phyloP scores from a whole-genome alignment of 2,888 invertebrate species.

The Trichopoda pennipes region DNA sequence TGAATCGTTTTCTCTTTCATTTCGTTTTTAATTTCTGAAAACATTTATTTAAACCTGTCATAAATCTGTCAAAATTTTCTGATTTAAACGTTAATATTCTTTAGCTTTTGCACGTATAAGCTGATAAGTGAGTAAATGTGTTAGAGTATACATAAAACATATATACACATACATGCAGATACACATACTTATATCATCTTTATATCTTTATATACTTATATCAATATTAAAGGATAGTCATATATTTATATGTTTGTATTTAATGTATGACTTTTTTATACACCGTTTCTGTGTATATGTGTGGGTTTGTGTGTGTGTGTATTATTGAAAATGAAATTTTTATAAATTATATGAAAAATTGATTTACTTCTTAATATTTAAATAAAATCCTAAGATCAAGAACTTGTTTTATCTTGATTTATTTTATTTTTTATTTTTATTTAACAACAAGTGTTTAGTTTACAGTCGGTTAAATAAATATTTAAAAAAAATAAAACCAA shows the following conservation, averaged over 20 bases:
- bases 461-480: too few species aligned
- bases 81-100: constrained; percentile 74
- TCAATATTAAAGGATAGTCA: too few species aligned
- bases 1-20: neutral
- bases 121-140: neutral
- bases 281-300: constrained; percentile 21
- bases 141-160: neutral
- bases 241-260: neutral
- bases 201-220: too few species aligned
- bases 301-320: too few species aligned
- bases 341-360: constrained; percentile 34
- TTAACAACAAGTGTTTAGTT: neutral
- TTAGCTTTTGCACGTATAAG: constrained; percentile 60
- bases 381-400: constrained; percentile 55
- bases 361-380: constrained; percentile 58
- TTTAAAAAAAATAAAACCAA: too few species aligned
- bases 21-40: constrained; percentile 52
- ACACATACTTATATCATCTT: too few species aligned
- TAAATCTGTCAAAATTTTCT: constrained; percentile 78
- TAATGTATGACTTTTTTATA: constrained; percentile 18
- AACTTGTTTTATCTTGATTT: constrained; percentile 20
- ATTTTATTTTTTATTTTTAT: constrained; percentile 11
- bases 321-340: constrained; percentile 22
- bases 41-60: constrained; percentile 79
- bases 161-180: neutral